Conservation (phyloP, 2,113 vertebrate genomes). For the Callipepla squamata region DNA sequence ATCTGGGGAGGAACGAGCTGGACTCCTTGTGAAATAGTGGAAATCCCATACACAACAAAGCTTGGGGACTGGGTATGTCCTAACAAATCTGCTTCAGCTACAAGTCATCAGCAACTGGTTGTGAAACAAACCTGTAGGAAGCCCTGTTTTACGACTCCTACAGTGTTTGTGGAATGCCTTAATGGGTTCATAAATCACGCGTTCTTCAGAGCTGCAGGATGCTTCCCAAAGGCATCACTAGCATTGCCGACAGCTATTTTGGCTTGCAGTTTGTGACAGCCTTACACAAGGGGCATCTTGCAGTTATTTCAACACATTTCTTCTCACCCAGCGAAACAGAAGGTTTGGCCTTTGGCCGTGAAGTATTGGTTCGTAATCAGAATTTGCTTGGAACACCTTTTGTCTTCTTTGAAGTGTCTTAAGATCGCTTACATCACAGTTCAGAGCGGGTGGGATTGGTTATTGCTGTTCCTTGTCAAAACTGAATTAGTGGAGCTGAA, state of each 20-base stretch:
- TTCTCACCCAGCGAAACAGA: background rate
- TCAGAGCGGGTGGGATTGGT: no score
- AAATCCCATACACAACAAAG: background rate
- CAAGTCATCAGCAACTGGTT: background rate
- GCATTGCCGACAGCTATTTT: background rate
- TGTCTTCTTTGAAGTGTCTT: background rate
- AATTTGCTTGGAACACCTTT: background rate
- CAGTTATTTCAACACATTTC: background rate
- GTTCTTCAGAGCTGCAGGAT: background rate
- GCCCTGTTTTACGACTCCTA: background rate
- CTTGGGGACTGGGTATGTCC: background rate
- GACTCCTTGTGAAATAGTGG: background rate
- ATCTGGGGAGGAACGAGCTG: background rate
- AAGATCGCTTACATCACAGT: background rate
- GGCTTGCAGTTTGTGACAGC: background rate
- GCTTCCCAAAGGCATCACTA: background rate
- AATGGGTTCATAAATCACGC: background rate
- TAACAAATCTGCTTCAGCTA: background rate
- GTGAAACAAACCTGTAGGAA: background rate
- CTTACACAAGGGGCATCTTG: rapidly evolving
- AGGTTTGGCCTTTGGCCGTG: background rate
- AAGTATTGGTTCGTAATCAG: background rate
- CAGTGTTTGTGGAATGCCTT: background rate
- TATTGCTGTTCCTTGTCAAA: background rate
- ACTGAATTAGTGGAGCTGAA: background rate